These are phyloP conservation scores for Choreutis nemorana DNA, from an alignment of 2,888 invertebrate species.

Conservation along the genomic window DNA sequence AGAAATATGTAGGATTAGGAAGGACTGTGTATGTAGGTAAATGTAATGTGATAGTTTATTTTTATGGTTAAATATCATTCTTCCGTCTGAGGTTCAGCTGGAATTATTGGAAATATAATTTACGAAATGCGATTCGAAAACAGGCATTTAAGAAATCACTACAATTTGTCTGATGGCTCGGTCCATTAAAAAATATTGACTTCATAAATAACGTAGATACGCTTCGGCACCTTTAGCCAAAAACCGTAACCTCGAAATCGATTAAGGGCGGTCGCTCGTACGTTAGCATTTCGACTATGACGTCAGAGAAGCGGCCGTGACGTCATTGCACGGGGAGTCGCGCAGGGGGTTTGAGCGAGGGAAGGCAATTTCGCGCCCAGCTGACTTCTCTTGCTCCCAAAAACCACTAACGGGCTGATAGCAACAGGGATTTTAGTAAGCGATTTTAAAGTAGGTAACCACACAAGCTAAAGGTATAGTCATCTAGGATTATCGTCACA, in stretches of 20 bases:
- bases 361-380: constrained; percentile 49
- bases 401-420: not conserved
- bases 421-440: not conserved
- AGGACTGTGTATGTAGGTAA: not conserved
- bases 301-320: constrained; percentile 47
- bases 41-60: not conserved
- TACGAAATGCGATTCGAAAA: constrained; percentile 2
- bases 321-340: constrained; percentile 39
- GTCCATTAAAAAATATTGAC: constrained; percentile 5
- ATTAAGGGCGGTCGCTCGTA: constrained; percentile 48
- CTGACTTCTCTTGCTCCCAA: constrained; percentile 30
- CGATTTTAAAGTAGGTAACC: too few relatives aligned
- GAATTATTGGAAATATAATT: constrained; percentile 1
- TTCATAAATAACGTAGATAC: constrained; percentile 9
- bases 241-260: constrained; percentile 36
- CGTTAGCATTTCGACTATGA: constrained; percentile 46
- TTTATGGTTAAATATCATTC: constrained; percentile 1
- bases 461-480: too few relatives aligned
- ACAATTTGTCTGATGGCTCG: not conserved
- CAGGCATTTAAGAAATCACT: not conserved
- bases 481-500: too few relatives aligned
- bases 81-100: not conserved
- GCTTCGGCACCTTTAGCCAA: too few relatives aligned
- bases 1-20: too few relatives aligned
- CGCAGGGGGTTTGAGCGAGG: constrained; percentile 22